phyloP scores from a whole-genome alignment of 2,113 vertebrate species.

The Phylloscopus trochilus region DNA sequence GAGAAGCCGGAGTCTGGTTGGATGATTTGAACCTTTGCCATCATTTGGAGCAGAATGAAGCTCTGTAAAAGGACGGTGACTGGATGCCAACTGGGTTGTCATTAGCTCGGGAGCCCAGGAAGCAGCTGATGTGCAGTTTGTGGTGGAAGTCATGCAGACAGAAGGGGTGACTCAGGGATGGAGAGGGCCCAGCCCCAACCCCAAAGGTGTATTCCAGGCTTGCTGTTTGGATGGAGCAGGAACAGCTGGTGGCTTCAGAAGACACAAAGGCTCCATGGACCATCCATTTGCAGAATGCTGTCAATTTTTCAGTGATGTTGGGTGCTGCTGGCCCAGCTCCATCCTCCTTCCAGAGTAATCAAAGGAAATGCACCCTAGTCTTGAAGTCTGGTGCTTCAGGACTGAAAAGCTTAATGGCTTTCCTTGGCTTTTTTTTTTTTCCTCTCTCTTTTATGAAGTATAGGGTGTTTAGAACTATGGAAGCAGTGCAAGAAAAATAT shows the following conservation, averaged over 20 bases:
- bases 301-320: background rate
- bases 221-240: background rate
- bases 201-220: background rate
- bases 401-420: conserved; percentile 7
- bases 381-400: background rate
- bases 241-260: background rate
- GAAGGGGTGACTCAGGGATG: background rate
- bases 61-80: conserved; percentile 20
- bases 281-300: background rate
- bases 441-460: background rate
- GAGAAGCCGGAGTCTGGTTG: background rate
- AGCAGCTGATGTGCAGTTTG: conserved; percentile 43
- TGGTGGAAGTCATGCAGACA: conserved; percentile 35
- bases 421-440: background rate
- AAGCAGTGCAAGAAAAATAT: conserved; percentile 45
- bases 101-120: background rate
- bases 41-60: conserved; percentile 44
- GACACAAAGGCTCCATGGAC: background rate
- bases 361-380: background rate
- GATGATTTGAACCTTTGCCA: conserved; percentile 18
- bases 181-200: background rate
- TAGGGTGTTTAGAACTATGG: conserved; percentile 11
- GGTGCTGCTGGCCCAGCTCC: conserved; percentile 28
- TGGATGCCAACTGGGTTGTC: conserved; percentile 20
- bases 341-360: background rate